phyloP scores from a whole-genome alignment of 37 sponge, comb jelly and placozoan species.

The Beroe forskalii region DNA sequence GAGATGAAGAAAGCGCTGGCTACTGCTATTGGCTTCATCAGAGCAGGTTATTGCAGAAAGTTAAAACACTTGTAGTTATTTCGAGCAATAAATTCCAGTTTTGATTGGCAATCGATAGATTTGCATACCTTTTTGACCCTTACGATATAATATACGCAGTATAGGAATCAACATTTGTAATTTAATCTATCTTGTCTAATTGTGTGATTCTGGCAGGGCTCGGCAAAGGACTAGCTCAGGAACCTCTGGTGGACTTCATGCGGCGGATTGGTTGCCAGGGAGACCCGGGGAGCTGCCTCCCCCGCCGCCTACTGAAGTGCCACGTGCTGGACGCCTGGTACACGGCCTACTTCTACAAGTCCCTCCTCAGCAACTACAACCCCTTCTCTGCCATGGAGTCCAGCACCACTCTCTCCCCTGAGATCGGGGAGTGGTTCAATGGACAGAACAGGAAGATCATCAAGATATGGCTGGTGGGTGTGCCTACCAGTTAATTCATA shows the following conservation, averaged over 20 bases:
- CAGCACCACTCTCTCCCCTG: neutral
- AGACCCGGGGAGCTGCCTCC: neutral
- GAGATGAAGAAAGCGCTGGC: conserved; percentile 7
- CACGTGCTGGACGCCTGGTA: conserved; percentile 45
- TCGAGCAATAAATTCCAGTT: no score
- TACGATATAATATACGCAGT: no score
- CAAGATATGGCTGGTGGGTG: conserved; percentile 28
- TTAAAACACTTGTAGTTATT: no score
- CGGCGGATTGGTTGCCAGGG: neutral
- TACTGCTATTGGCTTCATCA: neutral
- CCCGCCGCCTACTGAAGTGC: neutral
- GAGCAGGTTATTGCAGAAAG: no score
- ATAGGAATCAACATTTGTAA: no score
- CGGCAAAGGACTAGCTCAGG: neutral
- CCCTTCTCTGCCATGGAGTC: neutral
- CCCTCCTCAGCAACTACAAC: neutral
- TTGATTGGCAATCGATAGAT: no score
- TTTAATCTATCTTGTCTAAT: no score
- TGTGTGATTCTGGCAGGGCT: no score
- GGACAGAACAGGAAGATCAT: conserved; percentile 11
- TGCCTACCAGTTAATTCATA: no score
- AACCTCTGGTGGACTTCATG: neutral
- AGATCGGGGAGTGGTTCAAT: neutral
- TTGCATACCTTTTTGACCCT: no score
- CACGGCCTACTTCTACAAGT: conserved; percentile 30